These are phyloP conservation scores for Eurosta solidaginis DNA, from an alignment of 1,140 invertebrate genomes.

Conservation along the genomic window DNA sequence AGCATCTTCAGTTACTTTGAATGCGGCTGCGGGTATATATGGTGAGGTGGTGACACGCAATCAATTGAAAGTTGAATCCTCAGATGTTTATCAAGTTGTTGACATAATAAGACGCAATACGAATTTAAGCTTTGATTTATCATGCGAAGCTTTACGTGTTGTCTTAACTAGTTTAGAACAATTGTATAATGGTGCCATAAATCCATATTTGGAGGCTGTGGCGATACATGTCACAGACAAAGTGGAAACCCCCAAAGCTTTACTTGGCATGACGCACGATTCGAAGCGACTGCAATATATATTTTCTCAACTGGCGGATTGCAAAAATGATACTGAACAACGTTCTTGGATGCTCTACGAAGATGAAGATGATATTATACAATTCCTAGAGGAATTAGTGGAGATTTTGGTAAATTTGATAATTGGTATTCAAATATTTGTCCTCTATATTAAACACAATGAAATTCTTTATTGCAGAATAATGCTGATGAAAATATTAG, in stretches of 20 bases:
- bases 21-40: not conserved
- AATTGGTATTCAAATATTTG: not conserved
- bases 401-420: conserved; percentile 77
- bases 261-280: conserved; percentile 70
- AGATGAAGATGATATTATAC: conserved; percentile 83
- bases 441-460: not conserved
- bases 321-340: conserved; percentile 92
- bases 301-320: conserved; percentile 79
- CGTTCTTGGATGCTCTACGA: conserved; percentile 92
- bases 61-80: conserved; percentile 53
- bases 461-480: conserved; percentile 64
- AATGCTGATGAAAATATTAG: conserved; percentile 83
- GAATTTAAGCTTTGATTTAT: conserved; percentile 84
- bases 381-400: conserved; percentile 81
- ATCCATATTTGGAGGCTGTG: conserved; percentile 62
- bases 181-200: conserved; percentile 65
- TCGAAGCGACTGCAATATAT: conserved; percentile 78
- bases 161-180: conserved; percentile 72
- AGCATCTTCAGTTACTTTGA: not conserved
- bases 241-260: conserved; percentile 54
- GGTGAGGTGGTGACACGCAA: conserved; percentile 26
- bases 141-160: conserved; percentile 79
- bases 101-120: conserved; percentile 81
- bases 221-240: conserved; percentile 57
- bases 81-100: conserved; percentile 72